A percentile compares a stretch with the other conserved stretches of the same genome.
Evolutionary conservation across 2,113 vertebrate genomes (phyloP).

Genomic region (Turdus rufiventris): DNA sequence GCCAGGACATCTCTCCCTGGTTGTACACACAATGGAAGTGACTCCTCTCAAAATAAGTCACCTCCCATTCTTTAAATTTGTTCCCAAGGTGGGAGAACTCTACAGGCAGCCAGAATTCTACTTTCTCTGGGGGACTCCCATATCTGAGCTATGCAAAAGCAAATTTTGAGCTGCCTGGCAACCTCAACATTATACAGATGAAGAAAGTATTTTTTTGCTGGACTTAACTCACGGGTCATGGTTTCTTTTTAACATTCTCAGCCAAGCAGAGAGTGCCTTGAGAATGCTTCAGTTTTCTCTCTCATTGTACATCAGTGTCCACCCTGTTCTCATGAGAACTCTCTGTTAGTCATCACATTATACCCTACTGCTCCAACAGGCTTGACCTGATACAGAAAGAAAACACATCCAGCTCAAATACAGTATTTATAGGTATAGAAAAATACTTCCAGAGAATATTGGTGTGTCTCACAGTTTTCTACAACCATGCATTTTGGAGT

Average conservation of each 20-base stretch:
- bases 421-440: background rate
- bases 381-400: background rate
- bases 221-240: background rate
- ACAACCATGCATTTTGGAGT: background rate
- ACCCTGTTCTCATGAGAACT: background rate
- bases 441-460: background rate
- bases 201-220: background rate
- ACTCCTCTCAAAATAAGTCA: background rate
- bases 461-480: background rate
- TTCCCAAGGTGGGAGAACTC: background rate
- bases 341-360: background rate
- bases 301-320: background rate
- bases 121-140: background rate
- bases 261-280: background rate
- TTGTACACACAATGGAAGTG: background rate
- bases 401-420: background rate
- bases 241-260: background rate
- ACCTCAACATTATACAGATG: background rate
- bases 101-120: background rate
- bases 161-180: background rate
- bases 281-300: background rate
- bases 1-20: background rate
- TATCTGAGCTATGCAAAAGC: background rate
- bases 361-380: background rate
- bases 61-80: background rate